These are phyloP conservation scores for Chlorops oryzae DNA, from an alignment of 1,140 invertebrate species.

Conservation along the genomic window DNA sequence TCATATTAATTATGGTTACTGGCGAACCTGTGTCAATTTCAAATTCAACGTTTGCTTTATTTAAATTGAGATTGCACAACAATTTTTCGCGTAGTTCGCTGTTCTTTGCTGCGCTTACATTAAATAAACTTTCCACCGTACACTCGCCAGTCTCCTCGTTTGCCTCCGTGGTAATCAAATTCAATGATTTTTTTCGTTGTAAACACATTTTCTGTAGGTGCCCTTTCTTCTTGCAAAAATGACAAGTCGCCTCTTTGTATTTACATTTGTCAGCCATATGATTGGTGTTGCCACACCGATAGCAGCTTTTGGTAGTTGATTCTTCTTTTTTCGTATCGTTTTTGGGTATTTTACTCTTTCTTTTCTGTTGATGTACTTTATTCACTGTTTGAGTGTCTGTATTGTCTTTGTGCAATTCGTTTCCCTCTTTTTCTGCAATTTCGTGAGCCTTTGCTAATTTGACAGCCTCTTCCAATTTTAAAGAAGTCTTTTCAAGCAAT, in stretches of 20 bases:
- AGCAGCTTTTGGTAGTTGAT: neutral
- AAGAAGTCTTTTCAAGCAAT: constrained; percentile 7
- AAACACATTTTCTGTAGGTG: too few relatives aligned
- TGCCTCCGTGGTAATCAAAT: too few relatives aligned
- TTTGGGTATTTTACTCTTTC: neutral
- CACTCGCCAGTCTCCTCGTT: too few relatives aligned
- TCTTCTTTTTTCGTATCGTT: neutral
- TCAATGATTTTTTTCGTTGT: too few relatives aligned
- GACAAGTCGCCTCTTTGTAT: constrained; percentile 5
- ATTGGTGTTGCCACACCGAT: constrained; percentile 2
- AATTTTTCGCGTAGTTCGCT: too few relatives aligned
- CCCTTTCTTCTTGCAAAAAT: too few relatives aligned
- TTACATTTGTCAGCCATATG: constrained; percentile 8
- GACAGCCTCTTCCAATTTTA: constrained; percentile 10
- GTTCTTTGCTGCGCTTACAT: too few relatives aligned
- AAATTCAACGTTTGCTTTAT: too few relatives aligned
- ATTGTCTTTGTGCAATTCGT: neutral
- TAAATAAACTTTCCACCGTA: too few relatives aligned
- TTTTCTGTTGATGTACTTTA: neutral
- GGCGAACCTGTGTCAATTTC: too few relatives aligned
- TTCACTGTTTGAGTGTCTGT: neutral
- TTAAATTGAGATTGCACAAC: too few relatives aligned
- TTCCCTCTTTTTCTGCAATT: constrained; percentile 1
- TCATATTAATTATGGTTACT: too few relatives aligned
- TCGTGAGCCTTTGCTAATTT: neutral